Evolutionary conservation across 2,113 vertebrate species (phyloP), one percentile per base, ranked within the genome.

Genomic region (Benitochromis conjunctus): DNA sequence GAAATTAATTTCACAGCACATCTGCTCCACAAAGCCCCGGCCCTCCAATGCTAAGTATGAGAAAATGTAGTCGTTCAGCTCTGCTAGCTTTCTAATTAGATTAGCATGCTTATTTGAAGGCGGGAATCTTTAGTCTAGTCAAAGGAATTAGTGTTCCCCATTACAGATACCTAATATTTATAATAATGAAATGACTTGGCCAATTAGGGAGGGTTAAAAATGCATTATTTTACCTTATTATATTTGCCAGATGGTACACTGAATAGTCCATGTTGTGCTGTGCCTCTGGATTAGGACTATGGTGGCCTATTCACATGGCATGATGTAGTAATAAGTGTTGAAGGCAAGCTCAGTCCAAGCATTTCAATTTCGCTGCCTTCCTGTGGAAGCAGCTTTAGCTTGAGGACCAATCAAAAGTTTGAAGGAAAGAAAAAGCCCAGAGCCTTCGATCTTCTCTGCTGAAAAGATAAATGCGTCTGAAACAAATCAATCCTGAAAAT

Each of bases 1-100:
- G 98, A 99, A 99, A 99, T 99, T 99, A 99, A 99, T 99, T 99
- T 99, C 98, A 97, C 98, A 98, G 98, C 98, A 98, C 99, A 99
- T 99, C 99, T 99, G 99, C 97, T 98, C 97, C 96, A 98, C 97
- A 97, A 98, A 98, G 97, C 97, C 97, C 94, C 95, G 95, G 96
- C 97, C 97, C 96, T 97, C 97, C 97, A 98, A 98, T 97, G 97
- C 98, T 98, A 98, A 99, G 97, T 97, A 97, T 96, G 97, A 97
- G 97, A 96, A 97, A 98, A 97, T 97, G 97, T 97, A 96, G 96
- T 96, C 95, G 97, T 98, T 98, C 97, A 81, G 98, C 97, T 97
- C 95, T 56, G 92, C 97, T 98, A 96, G 97, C 97, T 98, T 98
- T 97, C 97, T 99, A 99, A 99, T 99, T 99, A 98, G 98, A 99